Conservation (phyloP, 2,888 invertebrate genomes). For the Ephialtes manifestator region DNA sequence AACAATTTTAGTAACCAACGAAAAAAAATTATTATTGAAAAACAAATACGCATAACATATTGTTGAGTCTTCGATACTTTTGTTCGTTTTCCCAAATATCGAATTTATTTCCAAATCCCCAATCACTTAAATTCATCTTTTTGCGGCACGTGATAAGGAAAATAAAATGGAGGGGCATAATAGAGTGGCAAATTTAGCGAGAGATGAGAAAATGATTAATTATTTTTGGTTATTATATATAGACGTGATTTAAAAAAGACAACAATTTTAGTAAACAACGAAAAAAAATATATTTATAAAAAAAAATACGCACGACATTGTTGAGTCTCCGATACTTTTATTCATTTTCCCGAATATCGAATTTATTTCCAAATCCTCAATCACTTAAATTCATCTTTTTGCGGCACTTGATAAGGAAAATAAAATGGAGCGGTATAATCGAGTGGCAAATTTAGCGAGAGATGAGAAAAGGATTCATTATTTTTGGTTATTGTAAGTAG, state of each 20-base stretch:
- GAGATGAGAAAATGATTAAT: slow-evolving; percentile 36
- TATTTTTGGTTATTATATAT: not conserved
- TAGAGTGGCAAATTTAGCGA: slow-evolving; percentile 48
- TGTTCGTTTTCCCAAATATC: no score
- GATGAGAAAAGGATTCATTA: slow-evolving; percentile 56
- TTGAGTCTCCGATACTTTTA: no score
- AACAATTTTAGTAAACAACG: not conserved
- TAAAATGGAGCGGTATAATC: slow-evolving; percentile 27
- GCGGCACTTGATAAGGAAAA: not conserved
- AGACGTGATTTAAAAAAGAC: not conserved
- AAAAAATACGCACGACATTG: no score
- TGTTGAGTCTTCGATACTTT: no score
- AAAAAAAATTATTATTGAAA: no score
- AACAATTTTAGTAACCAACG: no score
- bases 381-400: not conserved
- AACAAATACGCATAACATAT: no score
- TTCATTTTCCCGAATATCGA: no score
- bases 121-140: not conserved
- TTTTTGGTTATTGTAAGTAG: no score
- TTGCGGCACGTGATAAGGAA: slow-evolving; percentile 1
- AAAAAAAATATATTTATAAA: no score
- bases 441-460: slow-evolving; percentile 45
- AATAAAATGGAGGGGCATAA: slow-evolving; percentile 18
- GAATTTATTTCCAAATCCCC: not conserved
- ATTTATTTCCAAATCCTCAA: not conserved